These are phyloP conservation scores for Babyrousa celebensis DNA, from an alignment of 2,797 vertebrate species.

Conservation along the genomic window DNA sequence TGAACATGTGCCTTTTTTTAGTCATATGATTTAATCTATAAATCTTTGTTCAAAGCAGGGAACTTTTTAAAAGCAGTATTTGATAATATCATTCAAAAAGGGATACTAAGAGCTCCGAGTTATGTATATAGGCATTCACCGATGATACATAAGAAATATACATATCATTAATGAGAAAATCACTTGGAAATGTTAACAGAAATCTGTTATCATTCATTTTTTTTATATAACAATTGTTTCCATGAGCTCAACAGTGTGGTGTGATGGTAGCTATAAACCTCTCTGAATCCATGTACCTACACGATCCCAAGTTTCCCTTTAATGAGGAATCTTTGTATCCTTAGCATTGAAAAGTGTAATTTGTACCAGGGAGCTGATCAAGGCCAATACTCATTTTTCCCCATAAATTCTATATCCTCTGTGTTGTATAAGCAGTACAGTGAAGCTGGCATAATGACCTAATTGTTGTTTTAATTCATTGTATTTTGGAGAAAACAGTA, in stretches of 20 bases:
- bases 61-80: background rate
- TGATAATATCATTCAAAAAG: background rate
- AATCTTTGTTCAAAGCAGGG: background rate
- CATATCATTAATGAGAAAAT: background rate
- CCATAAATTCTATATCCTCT: background rate
- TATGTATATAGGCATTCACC: background rate
- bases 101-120: background rate
- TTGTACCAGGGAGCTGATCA: background rate
- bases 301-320: background rate
- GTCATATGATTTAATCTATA: background rate
- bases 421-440: background rate
- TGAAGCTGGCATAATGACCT: background rate
- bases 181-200: background rate
- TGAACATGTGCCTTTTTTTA: background rate
- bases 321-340: background rate
- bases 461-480: background rate
- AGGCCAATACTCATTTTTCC: background rate
- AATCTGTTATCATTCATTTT: background rate
- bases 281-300: background rate
- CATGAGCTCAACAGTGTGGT: background rate
- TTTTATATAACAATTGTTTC: conserved; percentile 22
- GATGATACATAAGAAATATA: background rate
- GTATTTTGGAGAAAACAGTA: background rate
- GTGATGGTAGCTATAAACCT: background rate
- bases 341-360: background rate